phyloP scores from a whole-genome alignment of 23 tunicate genomes.

The Corella eumyota region DNA sequence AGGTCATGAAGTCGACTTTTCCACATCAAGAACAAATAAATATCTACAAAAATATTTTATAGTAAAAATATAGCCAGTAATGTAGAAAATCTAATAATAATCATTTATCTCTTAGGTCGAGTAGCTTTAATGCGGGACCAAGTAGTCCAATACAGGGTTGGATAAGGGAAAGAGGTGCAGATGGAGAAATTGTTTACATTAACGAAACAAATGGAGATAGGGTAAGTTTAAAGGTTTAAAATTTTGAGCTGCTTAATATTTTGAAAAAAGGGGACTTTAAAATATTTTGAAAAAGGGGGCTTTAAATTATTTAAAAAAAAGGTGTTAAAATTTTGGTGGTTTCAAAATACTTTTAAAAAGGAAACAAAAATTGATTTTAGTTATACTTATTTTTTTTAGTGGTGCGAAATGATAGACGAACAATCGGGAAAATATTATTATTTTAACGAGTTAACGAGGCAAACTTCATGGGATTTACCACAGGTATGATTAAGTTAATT shows the following conservation, averaged over 20 bases:
- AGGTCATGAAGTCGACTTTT: too few species aligned
- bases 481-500: constrained; percentile 12
- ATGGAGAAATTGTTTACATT: constrained; percentile 55
- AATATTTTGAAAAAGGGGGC: not conserved
- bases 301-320: not conserved
- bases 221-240: constrained; percentile 30
- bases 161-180: constrained; percentile 35
- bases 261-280: not conserved
- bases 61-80: too few species aligned
- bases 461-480: constrained; percentile 68
- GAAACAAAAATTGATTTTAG: too few species aligned
- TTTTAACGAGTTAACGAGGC: constrained; percentile 59
- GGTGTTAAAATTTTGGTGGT: too few species aligned
- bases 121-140: too few species aligned
- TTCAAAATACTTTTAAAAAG: too few species aligned
- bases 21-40: too few species aligned
- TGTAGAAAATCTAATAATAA: too few species aligned
- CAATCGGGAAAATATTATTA: constrained; percentile 43
- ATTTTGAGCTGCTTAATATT: not conserved
- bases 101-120: too few species aligned
- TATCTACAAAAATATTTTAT: too few species aligned
- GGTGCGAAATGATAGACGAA: constrained; percentile 71
- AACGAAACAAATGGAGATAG: constrained; percentile 55
- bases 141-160: constrained; percentile 9
- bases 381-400: too few species aligned